Conservation (phyloP, 2,888 invertebrate genomes). For the Gisinianus flammeolus region DNA sequence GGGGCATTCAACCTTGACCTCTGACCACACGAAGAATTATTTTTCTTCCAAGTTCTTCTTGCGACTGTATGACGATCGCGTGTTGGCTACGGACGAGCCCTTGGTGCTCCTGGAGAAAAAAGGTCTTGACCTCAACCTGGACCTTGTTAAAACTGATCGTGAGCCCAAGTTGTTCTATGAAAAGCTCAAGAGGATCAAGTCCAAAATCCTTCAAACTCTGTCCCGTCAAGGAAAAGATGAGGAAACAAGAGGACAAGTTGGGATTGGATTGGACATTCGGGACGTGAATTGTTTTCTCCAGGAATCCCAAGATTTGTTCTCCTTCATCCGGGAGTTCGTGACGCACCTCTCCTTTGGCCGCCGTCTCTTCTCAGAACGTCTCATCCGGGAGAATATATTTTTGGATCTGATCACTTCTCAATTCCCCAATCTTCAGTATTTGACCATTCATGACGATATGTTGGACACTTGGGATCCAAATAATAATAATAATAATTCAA, state of each 20-base stretch:
- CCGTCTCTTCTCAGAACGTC: not conserved
- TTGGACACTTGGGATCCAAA: not conserved
- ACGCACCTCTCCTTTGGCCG: not conserved
- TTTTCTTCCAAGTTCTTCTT: too few relatives aligned
- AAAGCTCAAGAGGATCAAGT: not conserved
- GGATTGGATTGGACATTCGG: not conserved
- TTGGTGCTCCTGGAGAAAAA: not conserved
- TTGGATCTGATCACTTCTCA: not conserved
- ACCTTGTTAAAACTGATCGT: not conserved
- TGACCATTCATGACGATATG: not conserved
- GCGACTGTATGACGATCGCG: not conserved
- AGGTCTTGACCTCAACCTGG: not conserved
- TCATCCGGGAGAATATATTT: not conserved
- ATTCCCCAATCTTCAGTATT: not conserved
- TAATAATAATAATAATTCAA: too few relatives aligned
- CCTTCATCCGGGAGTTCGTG: not conserved
- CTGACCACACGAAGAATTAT: too few relatives aligned
- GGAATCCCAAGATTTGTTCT: not conserved
- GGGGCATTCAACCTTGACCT: too few relatives aligned
- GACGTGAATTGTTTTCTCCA: not conserved
- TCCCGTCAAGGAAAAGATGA: too few relatives aligned
- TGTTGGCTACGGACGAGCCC: not conserved
- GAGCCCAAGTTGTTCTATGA: not conserved
- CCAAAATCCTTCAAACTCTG: not conserved
- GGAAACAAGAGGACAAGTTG: too few relatives aligned